Conservation (phyloP, 2,797 vertebrate species). For the Sarcoramphus papa region DNA sequence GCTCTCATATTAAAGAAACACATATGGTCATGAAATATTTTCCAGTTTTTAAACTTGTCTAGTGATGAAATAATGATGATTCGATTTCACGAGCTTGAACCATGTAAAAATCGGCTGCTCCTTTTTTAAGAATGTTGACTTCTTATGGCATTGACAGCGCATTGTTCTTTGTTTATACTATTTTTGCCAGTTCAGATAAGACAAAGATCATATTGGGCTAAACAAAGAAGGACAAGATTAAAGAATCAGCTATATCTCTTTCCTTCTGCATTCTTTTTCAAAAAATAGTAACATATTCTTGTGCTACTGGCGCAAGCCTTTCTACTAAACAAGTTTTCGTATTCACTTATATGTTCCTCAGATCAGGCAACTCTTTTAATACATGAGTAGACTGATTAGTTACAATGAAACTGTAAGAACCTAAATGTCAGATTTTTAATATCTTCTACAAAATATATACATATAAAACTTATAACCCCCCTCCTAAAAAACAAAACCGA, state of each 20-base stretch:
- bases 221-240: not conserved
- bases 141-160: not conserved
- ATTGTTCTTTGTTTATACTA: not conserved
- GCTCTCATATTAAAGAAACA: not conserved
- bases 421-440: not conserved
- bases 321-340: not conserved
- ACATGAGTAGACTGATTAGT: not conserved
- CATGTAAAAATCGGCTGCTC: not conserved
- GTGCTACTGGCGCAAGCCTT: not conserved
- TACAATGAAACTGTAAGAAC: not conserved
- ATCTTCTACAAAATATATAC: not conserved
- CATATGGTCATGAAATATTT: not conserved
- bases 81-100: not conserved
- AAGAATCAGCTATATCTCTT: not conserved
- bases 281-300: not conserved
- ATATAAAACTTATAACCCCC: not conserved
- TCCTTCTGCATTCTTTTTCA: not conserved
- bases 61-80: not conserved
- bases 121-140: not conserved
- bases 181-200: not conserved
- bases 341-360: not conserved
- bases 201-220: not conserved
- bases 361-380: not conserved
- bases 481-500: rapidly evolving
- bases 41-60: not conserved